phyloP scores from a whole-genome alignment of 2,888 invertebrate genomes.

The Chaitophorus viminalis region DNA sequence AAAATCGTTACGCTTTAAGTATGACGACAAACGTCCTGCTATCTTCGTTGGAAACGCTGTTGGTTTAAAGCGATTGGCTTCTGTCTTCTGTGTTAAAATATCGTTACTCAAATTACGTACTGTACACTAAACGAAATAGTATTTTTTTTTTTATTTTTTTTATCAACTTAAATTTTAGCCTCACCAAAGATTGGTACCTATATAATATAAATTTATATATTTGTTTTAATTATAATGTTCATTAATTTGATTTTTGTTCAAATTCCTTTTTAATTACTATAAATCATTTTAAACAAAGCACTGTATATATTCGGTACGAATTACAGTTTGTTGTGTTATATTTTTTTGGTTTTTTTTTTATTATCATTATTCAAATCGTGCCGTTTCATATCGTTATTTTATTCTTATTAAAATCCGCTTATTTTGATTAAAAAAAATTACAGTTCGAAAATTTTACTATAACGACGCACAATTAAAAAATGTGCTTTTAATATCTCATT shows the following conservation, averaged over 20 bases:
- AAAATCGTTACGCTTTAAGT: neutral
- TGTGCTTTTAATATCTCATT: slow-evolving; percentile 41
- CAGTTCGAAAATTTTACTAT: slow-evolving; percentile 27
- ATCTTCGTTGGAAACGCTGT: neutral
- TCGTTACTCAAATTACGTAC: neutral
- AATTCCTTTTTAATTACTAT: neutral
- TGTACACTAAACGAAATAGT: neutral
- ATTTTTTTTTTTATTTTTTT: too few species aligned
- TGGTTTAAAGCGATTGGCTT: neutral
- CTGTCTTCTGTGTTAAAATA: neutral
- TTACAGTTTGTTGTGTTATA: neutral
- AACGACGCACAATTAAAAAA: slow-evolving; percentile 30
- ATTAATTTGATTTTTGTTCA: slow-evolving; percentile 23
- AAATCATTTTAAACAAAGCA: neutral
- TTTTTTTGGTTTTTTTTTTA: neutral
- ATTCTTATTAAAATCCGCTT: neutral
- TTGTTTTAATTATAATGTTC: slow-evolving; percentile 3
- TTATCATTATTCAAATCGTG: slow-evolving; percentile 21
- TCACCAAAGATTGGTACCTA: neutral
- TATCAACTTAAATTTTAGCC: neutral
- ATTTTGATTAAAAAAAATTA: neutral
- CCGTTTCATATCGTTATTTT: neutral
- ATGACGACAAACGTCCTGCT: neutral
- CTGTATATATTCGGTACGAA: neutral
- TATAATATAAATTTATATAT: neutral